These are phyloP conservation scores for Anas platyrhynchos DNA, from an alignment of 2,113 vertebrate genomes.

Conservation along the genomic window DNA sequence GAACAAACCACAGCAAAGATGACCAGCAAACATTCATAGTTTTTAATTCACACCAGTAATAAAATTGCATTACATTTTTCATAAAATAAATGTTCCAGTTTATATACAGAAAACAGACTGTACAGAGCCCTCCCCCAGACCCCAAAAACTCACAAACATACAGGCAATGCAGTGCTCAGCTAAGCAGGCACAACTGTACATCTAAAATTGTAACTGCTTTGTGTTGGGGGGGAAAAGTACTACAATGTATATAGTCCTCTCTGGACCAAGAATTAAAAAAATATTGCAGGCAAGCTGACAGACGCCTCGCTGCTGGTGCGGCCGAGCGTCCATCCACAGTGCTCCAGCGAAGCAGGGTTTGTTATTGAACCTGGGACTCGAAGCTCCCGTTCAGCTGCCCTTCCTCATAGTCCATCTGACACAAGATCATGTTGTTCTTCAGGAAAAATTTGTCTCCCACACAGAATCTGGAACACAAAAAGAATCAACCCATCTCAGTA, in stretches of 20 bases:
- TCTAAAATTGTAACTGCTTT: constrained; percentile 92
- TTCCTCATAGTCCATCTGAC: constrained; percentile 99
- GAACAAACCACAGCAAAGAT: constrained; percentile 59
- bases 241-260: constrained; percentile 89
- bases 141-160: constrained; percentile 93
- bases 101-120: constrained; percentile 99
- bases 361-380: constrained; percentile 97
- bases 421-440: constrained; percentile 99
- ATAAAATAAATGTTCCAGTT: constrained; percentile 99
- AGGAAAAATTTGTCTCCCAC: constrained; percentile 99
- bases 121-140: constrained; percentile 94
- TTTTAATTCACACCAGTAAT: constrained; percentile 99
- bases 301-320: constrained; percentile 80
- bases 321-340: constrained; percentile 82
- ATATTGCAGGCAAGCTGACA: constrained; percentile 92
- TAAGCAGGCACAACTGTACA: constrained; percentile 96
- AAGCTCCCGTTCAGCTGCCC: constrained; percentile 99
- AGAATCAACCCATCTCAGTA: background rate
- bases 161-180: constrained; percentile 95
- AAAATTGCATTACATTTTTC: constrained; percentile 99
- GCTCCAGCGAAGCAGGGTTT: constrained; percentile 67
- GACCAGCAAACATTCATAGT: constrained; percentile 86
- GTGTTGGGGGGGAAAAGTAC: constrained; percentile 86
- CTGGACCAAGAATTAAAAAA: constrained; percentile 90
- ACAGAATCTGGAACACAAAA: constrained; percentile 88